phyloP scores from a whole-genome alignment of 2,797 vertebrate species.

The Novumbra hubbsi region DNA sequence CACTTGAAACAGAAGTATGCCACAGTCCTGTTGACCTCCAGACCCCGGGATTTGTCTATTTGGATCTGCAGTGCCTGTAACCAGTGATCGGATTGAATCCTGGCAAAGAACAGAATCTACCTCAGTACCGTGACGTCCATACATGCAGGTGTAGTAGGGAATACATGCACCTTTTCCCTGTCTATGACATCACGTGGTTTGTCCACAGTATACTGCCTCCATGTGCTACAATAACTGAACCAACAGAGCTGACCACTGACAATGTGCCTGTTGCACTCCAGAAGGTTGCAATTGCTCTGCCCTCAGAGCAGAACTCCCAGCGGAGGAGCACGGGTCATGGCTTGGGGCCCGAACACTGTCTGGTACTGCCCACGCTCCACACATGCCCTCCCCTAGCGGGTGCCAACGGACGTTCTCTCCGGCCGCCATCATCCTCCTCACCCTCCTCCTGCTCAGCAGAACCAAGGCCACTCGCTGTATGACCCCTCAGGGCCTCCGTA shows the following conservation, averaged over 20 bases:
- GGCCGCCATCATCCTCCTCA: slow-evolving; percentile 39
- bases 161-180: too few relatives aligned
- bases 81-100: too few relatives aligned
- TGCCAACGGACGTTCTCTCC: slow-evolving; percentile 64
- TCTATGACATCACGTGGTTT: background rate
- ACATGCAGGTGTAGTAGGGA: too few relatives aligned
- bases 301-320: background rate
- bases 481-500: slow-evolving; percentile 29
- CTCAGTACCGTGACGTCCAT: background rate
- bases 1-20: too few relatives aligned
- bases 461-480: slow-evolving; percentile 36
- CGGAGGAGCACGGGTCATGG: background rate
- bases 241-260: background rate
- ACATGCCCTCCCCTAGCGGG: slow-evolving; percentile 52
- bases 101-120: background rate
- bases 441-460: slow-evolving; percentile 38
- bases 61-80: too few relatives aligned
- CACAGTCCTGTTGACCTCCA: too few relatives aligned
- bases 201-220: background rate
- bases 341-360: background rate
- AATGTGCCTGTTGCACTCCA: background rate
- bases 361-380: slow-evolving; percentile 35
- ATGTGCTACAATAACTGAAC: background rate
- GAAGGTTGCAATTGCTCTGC: background rate
- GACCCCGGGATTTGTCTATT: too few relatives aligned